Evolutionary conservation across 2,888 invertebrate genomes (phyloP).

Genomic region (Latheticus oryzae): DNA sequence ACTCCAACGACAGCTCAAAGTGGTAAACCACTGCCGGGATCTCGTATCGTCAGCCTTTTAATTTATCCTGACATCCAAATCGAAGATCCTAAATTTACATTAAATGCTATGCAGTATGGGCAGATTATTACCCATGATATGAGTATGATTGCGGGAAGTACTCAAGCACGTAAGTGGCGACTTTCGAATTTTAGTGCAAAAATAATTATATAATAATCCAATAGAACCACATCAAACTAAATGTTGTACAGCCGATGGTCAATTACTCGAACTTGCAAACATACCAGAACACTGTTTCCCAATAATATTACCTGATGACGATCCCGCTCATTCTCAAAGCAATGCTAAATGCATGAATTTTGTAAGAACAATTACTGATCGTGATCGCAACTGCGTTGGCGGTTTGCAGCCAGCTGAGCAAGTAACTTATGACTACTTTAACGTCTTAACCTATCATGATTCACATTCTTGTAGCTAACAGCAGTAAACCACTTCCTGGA

Average conservation of each 20-base stretch:
- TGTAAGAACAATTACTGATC: constrained; percentile 76
- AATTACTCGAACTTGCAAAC: constrained; percentile 65
- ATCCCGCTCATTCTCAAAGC: constrained; percentile 69
- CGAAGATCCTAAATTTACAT: constrained; percentile 78
- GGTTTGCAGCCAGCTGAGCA: constrained; percentile 77
- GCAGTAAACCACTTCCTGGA: constrained; percentile 81
- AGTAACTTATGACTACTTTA: constrained; percentile 64
- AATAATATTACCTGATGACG: constrained; percentile 69
- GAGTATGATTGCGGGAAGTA: constrained; percentile 77
- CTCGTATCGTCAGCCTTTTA: constrained; percentile 77
- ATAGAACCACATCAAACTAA: constrained; percentile 70
- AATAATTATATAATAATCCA: too few species aligned
- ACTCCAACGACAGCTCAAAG: constrained; percentile 71
- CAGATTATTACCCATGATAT: constrained; percentile 85
- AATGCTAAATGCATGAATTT: constrained; percentile 79
- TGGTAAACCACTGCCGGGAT: constrained; percentile 76
- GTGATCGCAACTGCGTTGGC: constrained; percentile 74
- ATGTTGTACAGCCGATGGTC: constrained; percentile 74
- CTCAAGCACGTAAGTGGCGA: constrained; percentile 78
- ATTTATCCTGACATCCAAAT: constrained; percentile 78
- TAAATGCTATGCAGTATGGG: constrained; percentile 84
- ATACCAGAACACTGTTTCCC: constrained; percentile 68
- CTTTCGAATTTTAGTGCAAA: too few species aligned
- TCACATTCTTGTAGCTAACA: constrained; percentile 67
- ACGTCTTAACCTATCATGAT: constrained; percentile 1